phyloP scores from a whole-genome alignment of 2,113 vertebrate genomes.

The Cercopithecus mona region DNA sequence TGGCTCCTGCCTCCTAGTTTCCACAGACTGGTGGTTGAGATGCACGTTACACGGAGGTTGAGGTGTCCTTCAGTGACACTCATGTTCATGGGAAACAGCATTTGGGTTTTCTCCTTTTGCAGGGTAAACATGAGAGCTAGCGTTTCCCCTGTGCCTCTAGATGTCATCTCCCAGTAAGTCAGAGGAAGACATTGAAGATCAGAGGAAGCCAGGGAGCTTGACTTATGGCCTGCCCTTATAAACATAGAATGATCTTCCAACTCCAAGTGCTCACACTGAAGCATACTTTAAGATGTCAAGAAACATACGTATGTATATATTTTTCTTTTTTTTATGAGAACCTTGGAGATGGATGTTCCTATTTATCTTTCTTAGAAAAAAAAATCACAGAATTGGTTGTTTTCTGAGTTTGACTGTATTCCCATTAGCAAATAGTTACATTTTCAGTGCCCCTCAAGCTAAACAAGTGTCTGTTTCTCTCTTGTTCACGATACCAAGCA shows the following conservation, averaged over 20 bases:
- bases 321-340: neutral
- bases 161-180: neutral
- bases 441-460: neutral
- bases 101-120: neutral
- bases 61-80: neutral
- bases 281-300: neutral
- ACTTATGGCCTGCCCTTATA: neutral
- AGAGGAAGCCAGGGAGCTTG: neutral
- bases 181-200: neutral
- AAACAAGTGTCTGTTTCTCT: neutral
- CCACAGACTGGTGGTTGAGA: neutral
- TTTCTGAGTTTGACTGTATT: neutral
- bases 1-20: neutral
- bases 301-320: neutral
- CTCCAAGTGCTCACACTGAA: neutral
- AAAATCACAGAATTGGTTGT: neutral
- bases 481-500: neutral
- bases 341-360: neutral
- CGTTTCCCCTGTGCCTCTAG: neutral
- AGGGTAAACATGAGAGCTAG: neutral
- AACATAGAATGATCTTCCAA: neutral
- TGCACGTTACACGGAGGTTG: rapidly evolving
- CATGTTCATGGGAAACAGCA: neutral
- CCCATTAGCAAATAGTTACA: neutral
- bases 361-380: neutral